Evolutionary conservation across 2,113 vertebrate genomes (phyloP), one percentile per base, ranked within the genome.

Genomic region (Phylloscopus trochiloides): DNA sequence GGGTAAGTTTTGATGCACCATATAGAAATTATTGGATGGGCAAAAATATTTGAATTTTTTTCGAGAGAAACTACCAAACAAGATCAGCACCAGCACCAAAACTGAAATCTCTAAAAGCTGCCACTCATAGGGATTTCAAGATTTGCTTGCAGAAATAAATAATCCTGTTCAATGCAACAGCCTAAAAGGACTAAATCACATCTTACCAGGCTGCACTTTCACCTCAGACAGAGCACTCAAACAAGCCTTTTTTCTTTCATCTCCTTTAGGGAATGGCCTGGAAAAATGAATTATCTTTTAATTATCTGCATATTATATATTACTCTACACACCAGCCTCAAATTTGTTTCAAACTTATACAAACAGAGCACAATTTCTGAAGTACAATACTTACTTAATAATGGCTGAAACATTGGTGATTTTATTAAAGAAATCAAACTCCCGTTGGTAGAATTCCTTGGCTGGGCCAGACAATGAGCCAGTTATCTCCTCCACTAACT

Each of bases 341-440:
- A 63, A 34, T 82, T 52, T 62, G 12, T 75, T 72, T 71, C 20
- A 36, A 55, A 75, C 9, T 74, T 55, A 74, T 1, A 50, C 14
- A 65, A 83, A 83, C 28, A 47, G 6, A 74, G 14, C 10, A 52
- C 66, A 36, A 19, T 77, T 67, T 71, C 62, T 88, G 10, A 32
- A 72, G 32, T 38, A 20, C 6, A 63, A 26, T 2, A 51, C 98
- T 92, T 98, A 99, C 99, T 99, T 99, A 97, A 99, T 99, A 86
- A 99, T 98, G 91, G 99, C 99, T 0, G 99, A 99, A 63, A 99
- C 99, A 0, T 99, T 99, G 93, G 99, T 99, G 97, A 99, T 99
- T 98, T 99, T 98, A 96, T 99, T 99, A 93, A 99, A 99, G 97
- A 99, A 99, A 95, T 99, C 99, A 90, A 99, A 99, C 84, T 99